phyloP scores from a whole-genome alignment of 2,797 vertebrate species.

The Odontamblyopus rebecca region DNA sequence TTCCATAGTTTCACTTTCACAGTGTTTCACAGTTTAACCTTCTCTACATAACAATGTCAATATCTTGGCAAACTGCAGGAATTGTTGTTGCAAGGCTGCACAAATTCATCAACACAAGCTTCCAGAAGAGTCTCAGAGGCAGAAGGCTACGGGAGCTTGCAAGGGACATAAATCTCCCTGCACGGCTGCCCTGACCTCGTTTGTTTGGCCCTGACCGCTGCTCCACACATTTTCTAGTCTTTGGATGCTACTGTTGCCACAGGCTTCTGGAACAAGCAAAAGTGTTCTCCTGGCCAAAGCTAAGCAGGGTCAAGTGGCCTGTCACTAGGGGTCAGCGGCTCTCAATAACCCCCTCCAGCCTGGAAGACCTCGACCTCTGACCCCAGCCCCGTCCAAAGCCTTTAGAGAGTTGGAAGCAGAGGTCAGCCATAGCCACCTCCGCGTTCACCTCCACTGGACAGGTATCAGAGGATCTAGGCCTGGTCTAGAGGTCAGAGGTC shows the following conservation, averaged over 20 bases:
- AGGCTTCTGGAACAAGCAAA: conserved; percentile 48
- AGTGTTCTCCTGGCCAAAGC: conserved; percentile 44
- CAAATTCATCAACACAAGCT: conserved; percentile 50
- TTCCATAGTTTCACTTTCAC: conserved; percentile 12
- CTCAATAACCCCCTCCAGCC: conserved; percentile 56
- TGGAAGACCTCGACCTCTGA: conserved; percentile 67
- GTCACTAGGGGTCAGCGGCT: conserved; percentile 68
- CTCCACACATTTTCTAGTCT: conserved; percentile 31
- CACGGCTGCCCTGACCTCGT: conserved; percentile 71
- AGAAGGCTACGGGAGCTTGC: conserved; percentile 51
- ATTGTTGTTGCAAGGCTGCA: conserved; percentile 37
- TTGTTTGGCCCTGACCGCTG: conserved; percentile 67
- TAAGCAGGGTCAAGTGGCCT: conserved; percentile 79
- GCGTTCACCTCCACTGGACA: conserved; percentile 61
- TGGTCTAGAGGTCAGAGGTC: conserved; percentile 63
- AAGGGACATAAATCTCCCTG: conserved; percentile 71
- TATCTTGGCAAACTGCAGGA: conserved; percentile 34
- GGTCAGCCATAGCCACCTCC: conserved; percentile 63
- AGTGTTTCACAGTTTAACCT: conserved; percentile 29
- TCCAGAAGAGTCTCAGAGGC: conserved; percentile 38
- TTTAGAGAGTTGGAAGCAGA: conserved; percentile 55
- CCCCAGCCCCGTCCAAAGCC: conserved; percentile 58
- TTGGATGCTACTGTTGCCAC: conserved; percentile 43
- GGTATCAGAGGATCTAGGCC: conserved; percentile 65
- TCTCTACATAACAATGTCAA: conserved; percentile 29